Evolutionary conservation across 2,797 vertebrate species (phyloP), one percentile per base, ranked within the genome.

Genomic region (Gallinago nigripennis): DNA sequence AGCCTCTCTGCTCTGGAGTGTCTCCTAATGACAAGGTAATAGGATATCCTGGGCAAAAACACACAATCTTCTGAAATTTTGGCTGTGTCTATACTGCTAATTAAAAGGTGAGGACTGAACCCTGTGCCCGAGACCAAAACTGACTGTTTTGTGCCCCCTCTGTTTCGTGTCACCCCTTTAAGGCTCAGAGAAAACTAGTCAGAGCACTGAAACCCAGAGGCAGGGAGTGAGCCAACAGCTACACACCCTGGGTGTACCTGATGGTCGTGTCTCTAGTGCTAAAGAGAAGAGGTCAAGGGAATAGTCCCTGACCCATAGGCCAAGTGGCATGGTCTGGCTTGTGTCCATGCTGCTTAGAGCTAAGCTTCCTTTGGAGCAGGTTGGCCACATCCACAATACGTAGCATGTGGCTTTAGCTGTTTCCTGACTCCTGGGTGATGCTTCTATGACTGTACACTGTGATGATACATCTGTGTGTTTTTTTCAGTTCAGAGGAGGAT

Each of bases 211-310:
- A 83, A 66, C 15, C 11, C 27, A 43, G 37, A 71, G 41, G n/a
- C 19, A 39, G 27, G 9, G n/a, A 30, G 16, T 39, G 33, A 92
- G 12, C 6, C 9, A 33, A 27, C 2, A 19, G 46, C 51, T 30
- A 7, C 28, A 21, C 0, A 1, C 4, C 9, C 19, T 43, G 33
- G 3, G 2, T n/a, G n/a, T 28, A 16, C 35, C 17, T 56, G 45
- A 71, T 46, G 20, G 25, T 84, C 46, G 4, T 43, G 27, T 33
- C 25, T 80, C 16, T 24, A 6, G 1, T 20, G 15, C 19, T 57
- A 19, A 77, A 70, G 48, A 51, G 25, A 82, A 75, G 25, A 45
- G 25, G 2, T 57, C 37, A 27, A 23, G 16, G 18, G 16, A 63
- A 16, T 30, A 70, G 20, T 7, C 41, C 33, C 39, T 58, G 51